Conservation (phyloP, 1,140 invertebrate genomes). For the Aphaenogaster floridana region DNA sequence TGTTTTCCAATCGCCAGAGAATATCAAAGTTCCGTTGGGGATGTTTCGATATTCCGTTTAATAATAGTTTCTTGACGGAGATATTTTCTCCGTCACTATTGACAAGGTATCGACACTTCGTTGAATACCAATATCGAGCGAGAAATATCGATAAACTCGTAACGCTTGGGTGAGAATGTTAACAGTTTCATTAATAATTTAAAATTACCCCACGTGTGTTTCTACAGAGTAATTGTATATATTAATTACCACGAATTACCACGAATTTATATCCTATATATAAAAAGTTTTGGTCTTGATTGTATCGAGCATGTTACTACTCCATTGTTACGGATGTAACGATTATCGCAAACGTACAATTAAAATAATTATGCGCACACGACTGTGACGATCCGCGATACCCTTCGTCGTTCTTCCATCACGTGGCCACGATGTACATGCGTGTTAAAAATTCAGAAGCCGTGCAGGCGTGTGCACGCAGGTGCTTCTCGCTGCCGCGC, state of each 20-base stretch:
- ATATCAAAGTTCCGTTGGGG: not conserved
- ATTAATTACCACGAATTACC: constrained; percentile 1
- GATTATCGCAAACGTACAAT: constrained; percentile 13
- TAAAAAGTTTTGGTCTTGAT: constrained; percentile 6
- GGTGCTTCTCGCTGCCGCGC: constrained; percentile 29
- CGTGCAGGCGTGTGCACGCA: constrained; percentile 16
- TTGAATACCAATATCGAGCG: not conserved
- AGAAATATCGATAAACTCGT: constrained; percentile 5
- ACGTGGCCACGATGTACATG: constrained; percentile 17
- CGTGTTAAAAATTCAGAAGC: constrained; percentile 61
- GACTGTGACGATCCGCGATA: constrained; percentile 26
- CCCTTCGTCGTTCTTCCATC: constrained; percentile 55
- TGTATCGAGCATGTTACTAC: constrained; percentile 1
- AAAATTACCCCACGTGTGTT: not conserved
- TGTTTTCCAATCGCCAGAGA: not conserved
- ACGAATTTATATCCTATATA: not conserved
- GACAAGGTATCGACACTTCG: not conserved
- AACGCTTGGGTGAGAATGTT: not conserved
- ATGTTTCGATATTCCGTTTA: not conserved
- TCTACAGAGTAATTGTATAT: not conserved
- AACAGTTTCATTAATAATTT: not conserved
- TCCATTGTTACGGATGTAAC: constrained; percentile 13
- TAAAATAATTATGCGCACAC: constrained; percentile 50
- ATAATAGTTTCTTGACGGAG: not conserved
- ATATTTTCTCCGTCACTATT: not conserved